Evolutionary conservation across 1,140 invertebrate species (phyloP), one percentile per base, ranked within the genome.

Genomic region (Drosophila ananassae): DNA sequence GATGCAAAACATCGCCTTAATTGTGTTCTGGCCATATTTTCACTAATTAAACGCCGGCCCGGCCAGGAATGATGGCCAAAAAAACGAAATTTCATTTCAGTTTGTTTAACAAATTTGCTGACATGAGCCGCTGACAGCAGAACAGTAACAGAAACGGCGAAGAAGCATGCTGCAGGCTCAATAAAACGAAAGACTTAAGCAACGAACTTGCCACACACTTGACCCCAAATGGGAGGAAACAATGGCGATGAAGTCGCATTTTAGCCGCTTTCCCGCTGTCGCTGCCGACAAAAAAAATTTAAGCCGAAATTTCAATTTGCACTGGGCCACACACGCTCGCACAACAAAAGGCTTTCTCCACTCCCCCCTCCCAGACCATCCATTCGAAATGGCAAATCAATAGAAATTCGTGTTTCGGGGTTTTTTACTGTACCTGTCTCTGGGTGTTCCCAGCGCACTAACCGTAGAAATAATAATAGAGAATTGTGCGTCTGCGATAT

Each of bases 51-150:
- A 75, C 55, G 53, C 47, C 54, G 56, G 13, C 32, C 51, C 63
- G 22, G 17, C 17, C 17, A 17, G 17, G 17, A 51, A 30, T 30
- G 56, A 52, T 41, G 34, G 24, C 25, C 17, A 30, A 39, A 47
- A 51, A 74, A 74, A 58, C 50, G 60, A 66, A 74, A 69, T 80
- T 87, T 85, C 82, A 85, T 85, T 87, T 81, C 78, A 75, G 82
- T 87, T 87, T 85, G 69, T 82, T 85, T 87, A 81, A 85, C 81
- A 85, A 85, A 85, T 85, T 81, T 80, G 82, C 78, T 85, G 81
- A 85, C 81, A 85, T 75, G 79, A 77, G 59, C 53, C 68, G 68
- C 82, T 84, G 79, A 84, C 80, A 84, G 80, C 72, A 61, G 66
- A 80, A 60, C 66, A 77, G 60, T 39, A 66, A 57, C 39, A 53